phyloP scores from a whole-genome alignment of 2,888 invertebrate genomes.

The Chloromyia formosa region DNA sequence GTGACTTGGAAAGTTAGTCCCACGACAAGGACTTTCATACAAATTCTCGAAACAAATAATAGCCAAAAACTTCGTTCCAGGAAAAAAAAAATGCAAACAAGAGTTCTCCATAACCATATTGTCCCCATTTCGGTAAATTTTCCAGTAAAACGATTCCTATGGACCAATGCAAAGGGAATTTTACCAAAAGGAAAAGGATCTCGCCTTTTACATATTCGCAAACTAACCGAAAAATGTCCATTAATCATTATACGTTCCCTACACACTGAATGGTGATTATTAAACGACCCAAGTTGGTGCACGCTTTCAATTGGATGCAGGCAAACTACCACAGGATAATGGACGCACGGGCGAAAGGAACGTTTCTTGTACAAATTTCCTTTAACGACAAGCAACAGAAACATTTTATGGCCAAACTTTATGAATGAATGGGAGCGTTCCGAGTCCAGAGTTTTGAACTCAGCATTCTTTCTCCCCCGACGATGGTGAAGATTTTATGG shows the following conservation, averaged over 20 bases:
- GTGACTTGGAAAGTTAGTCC: too few species aligned
- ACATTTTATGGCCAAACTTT: constrained; percentile 41
- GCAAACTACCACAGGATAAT: too few species aligned
- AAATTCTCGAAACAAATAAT: too few species aligned
- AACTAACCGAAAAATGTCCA: constrained; percentile 37
- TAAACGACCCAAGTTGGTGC: constrained; percentile 10
- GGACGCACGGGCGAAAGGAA: background rate
- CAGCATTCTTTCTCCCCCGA: constrained; percentile 28
- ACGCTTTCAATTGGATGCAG: background rate
- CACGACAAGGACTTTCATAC: too few species aligned
- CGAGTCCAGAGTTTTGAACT: constrained; percentile 33
- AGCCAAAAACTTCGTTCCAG: too few species aligned
- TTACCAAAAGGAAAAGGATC: constrained; percentile 11
- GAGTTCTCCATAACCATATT: constrained; percentile 25
- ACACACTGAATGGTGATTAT: constrained; percentile 33
- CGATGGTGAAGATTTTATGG: constrained; percentile 27
- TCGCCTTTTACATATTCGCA: constrained; percentile 27
- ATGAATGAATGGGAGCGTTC: constrained; percentile 33
- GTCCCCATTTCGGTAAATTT: constrained; percentile 4
- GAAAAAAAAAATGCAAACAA: too few species aligned
- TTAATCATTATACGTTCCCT: constrained; percentile 40
- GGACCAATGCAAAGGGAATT: background rate
- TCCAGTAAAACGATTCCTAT: background rate
- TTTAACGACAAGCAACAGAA: constrained; percentile 38
- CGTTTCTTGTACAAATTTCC: constrained; percentile 26